Base-by-base conservation (phyloP, 2,113 vertebrate species). In the Heterotis niloticus region DNA sequence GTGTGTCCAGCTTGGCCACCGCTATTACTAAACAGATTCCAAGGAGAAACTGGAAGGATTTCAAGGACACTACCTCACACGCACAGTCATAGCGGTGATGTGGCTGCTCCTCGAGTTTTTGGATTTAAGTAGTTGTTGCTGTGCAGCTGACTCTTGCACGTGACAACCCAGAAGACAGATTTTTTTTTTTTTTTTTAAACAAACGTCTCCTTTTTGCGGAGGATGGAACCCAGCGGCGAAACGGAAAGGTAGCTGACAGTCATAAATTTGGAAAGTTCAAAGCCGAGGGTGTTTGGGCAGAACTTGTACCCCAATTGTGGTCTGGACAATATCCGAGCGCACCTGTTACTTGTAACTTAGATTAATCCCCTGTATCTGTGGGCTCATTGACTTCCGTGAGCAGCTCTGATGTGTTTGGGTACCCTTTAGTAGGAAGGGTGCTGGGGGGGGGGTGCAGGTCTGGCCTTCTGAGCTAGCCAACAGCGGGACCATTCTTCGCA, bases 401-500 rank as follows among this genome's bases (percentile, higher is more conserved):
- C 66, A 84, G 67, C 81, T 81, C 70, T 85, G 81, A 88, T 88
- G 86, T 85, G 88, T 88, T 87, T 83, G 87, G 83, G 84, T 85
- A 79, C 86, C 67, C 82, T 71, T 69, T 29, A 9, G 16, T 14
- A 26, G 67, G 67, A 14, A 16, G 26, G 67, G 80, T 81, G 87
- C 71, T 70, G 76, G 34, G 74, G 83, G 76, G 75, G 62, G 18
- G 74, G 59, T 3, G 14, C 20, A 62, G 3, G 59, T 62, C 84
- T 89, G 85, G 86, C 85, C 82, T 85, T 85, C 78, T 81, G 85
- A 85, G 59, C 59, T 11, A 62, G 59, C 59, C 59, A 62, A 85
- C 88, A 89, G 87, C 78, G 87, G 89, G 87, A 81, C 88, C 87
- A 87, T 89, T 93, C 90, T 90, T 83, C 83, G 72, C 86, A 80